Percentiles rank a stretch among this genome's conserved stretches.
Conservation (phyloP, 2,113 vertebrate species). For the Alces alces region DNA sequence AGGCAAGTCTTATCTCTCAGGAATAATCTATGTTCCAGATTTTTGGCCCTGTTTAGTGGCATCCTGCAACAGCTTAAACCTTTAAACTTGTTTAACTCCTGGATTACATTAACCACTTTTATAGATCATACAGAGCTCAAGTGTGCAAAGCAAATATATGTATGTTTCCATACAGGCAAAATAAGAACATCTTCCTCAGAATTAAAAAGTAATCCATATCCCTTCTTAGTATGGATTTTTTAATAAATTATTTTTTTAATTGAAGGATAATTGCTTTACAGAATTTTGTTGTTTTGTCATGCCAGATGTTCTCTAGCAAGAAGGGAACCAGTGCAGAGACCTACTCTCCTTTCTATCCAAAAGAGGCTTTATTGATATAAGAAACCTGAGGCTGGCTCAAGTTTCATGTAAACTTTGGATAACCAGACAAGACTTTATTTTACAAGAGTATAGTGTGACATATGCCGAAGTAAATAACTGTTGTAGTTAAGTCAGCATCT, state of each 20-base stretch:
- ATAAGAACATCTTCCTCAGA: background rate
- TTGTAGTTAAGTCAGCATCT: conserved; percentile 17
- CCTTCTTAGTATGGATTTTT: background rate
- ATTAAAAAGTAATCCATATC: background rate
- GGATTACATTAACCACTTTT: background rate
- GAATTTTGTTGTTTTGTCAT: background rate
- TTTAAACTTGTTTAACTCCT: background rate
- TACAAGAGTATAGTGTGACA: background rate
- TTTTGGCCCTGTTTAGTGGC: background rate
- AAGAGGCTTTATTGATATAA: background rate
- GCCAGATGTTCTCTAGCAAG: background rate
- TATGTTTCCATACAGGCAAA: background rate
- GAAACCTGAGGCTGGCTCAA: background rate
- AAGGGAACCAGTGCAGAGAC: background rate
- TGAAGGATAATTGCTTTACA: background rate
- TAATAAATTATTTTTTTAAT: background rate
- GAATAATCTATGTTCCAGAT: background rate
- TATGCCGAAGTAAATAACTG: conserved; percentile 1
- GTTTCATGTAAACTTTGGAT: background rate
- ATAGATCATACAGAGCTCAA: background rate
- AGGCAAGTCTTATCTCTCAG: background rate
- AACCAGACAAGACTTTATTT: background rate
- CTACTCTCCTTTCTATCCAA: background rate
- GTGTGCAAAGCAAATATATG: background rate
- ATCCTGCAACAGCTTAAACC: background rate